Base-by-base conservation (phyloP, 2,888 invertebrate species). In the Iphiclides podalirius region DNA sequence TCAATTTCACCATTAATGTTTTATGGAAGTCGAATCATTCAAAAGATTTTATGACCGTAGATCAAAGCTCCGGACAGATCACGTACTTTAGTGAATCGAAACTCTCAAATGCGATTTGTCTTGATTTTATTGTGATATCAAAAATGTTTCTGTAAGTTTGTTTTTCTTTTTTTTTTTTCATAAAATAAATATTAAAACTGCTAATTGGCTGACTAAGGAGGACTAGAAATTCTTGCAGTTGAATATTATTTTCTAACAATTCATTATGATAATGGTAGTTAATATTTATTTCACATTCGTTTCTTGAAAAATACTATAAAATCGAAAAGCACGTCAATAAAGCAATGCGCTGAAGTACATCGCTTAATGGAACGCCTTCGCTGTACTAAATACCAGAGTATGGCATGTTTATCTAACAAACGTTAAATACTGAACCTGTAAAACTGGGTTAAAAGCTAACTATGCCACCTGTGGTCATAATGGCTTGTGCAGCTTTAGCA, bases 381-480 rank as follows among this genome's bases (percentile, higher is more conserved):
- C 1, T 36, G 28, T 26, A 40, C 8, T 36, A 36, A 67, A 63
- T 60, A 64, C 52, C 55, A 56, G 55, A 61, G 67, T 62, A 66
- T 60, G 55, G 37, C 51, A 61, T 71, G 69, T 76, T 73, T 70
- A 69, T 60, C 57, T 62, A 76, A 79, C 72, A 81, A 79, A 2
- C 8, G 28, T 75, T 72, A 72, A 77, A 80, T 72, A 67, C 60
- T 63, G 66, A 63, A 58, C 64, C 57, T 53, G 55, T 45, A 59
- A 63, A 82, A 80, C 71, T 80, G 58, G 76, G 76, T 74, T 74
- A 72, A 61, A 55, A 57, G 64, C 59, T 64, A 67, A 70, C 70
- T 72, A 58, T 61, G 64, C 69, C 81, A 84, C 80, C 80, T 81
- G 79, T 73, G 76, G 67, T 66, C 61, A 48, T 60, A 61, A 60